Evolutionary conservation across 2,797 vertebrate genomes (phyloP), one percentile per base, ranked within the genome.

Genomic region (Pyrocephalus nanus): DNA sequence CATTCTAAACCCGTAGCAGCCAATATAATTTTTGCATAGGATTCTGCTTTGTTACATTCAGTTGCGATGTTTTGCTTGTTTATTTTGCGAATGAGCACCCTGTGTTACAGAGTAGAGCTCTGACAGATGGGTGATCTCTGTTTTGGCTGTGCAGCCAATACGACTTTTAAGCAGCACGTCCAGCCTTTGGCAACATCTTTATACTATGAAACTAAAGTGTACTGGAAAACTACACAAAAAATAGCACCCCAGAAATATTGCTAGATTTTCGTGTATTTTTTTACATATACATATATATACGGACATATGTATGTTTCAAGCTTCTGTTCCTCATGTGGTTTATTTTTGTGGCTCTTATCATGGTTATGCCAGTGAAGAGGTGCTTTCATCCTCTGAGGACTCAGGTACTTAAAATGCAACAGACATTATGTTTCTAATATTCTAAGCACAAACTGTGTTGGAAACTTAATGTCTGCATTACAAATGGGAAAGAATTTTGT

Each of bases 221-320:
- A 8, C 13, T 27, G 12, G 12, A 21, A 71, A 84, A 30, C 18
- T 45, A 47, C 11, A 3, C 4, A 4, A 43, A 57, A 50, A 62
- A 32, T 8, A 57, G 2, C 9, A 40, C 6, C 11, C 4, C 19
- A 8, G 6, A 75, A 30, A 21, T n/a, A 54, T 14, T 66, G 22
- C 6, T 71, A 11, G 2, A 2, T 45, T 45, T 71, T 5, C 13
- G 1, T 21, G 2, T n/a, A 0, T 11, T 25, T 70, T 32, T 50
- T 15, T 36, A 12, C 0, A 0, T 32, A 42, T 23, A 15, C 19
- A 3, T 7, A 2, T 4, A 14, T 5, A 6, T 7, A 8, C 3
- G 17, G 0, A 4, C 5, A 10, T 51, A 5, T 3, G 3, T 32
- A 2, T 70, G 38, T 45, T 21, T 48, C 16, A 50, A 81, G 7